These are phyloP conservation scores for Epinephelus lanceolatus DNA, from an alignment of 2,113 vertebrate species.

Conservation along the genomic window DNA sequence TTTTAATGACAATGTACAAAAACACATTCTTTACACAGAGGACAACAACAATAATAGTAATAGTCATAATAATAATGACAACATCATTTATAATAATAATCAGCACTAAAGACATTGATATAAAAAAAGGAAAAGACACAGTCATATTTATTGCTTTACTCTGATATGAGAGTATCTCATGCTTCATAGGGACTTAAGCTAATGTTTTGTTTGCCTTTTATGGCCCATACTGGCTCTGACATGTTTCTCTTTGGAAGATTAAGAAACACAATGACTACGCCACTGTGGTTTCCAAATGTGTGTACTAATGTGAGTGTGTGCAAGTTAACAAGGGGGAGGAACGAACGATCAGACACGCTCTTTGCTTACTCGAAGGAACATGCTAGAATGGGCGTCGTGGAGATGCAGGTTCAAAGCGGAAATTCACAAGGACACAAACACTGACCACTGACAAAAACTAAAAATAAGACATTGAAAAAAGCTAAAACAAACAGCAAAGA, in stretches of 20 bases:
- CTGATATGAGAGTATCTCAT: conserved; percentile 43
- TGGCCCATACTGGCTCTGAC: conserved; percentile 71
- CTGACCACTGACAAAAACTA: conserved; percentile 68
- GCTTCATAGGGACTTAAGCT: conserved; percentile 47
- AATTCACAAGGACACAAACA: conserved; percentile 74
- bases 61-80: conserved; percentile 82
- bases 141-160: conserved; percentile 54
- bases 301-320: conserved; percentile 40
- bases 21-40: conserved; percentile 82
- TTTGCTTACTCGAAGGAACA: conserved; percentile 52
- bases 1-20: conserved; percentile 85
- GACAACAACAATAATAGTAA: conserved; percentile 84
- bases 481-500: conserved; percentile 85
- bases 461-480: conserved; percentile 75
- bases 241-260: conserved; percentile 51
- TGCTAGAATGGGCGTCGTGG: conserved; percentile 48
- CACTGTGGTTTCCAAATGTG: conserved; percentile 52
- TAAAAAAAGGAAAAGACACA: conserved; percentile 64
- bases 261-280: conserved; percentile 50
- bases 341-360: conserved; percentile 19
- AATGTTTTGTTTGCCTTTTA: conserved; percentile 61
- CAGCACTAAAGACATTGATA: conserved; percentile 66
- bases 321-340: conserved; percentile 39
- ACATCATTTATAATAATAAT: conserved; percentile 75
- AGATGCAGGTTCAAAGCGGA: conserved; percentile 62